phyloP scores from a whole-genome alignment of 2,888 invertebrate species.

The Pegoplata infirma region DNA sequence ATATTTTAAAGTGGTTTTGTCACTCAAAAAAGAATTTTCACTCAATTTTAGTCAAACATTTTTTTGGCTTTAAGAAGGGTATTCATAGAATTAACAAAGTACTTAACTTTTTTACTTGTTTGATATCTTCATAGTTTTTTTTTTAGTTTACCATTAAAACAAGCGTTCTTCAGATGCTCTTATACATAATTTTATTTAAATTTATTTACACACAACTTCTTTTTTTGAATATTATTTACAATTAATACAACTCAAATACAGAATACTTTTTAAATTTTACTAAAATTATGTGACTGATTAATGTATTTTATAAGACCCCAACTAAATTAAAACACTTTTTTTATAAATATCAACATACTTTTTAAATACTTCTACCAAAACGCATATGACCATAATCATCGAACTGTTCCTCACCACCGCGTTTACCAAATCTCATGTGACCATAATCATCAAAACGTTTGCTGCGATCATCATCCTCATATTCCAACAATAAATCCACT shows the following conservation, averaged over 20 bases:
- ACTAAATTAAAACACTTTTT: conserved; percentile 7
- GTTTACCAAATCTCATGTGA: conserved; percentile 83
- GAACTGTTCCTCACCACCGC: conserved; percentile 82
- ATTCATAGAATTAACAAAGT: too few species aligned
- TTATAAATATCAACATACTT: not conserved
- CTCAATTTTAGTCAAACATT: too few species aligned
- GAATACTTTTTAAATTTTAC: not conserved
- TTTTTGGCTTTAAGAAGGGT: too few species aligned
- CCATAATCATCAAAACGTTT: conserved; percentile 87
- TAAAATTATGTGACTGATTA: conserved; percentile 16
- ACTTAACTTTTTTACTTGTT: too few species aligned
- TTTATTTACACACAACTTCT: not conserved
- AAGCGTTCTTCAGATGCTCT: not conserved
- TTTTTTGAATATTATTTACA: conserved; percentile 11
- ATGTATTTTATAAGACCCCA: conserved; percentile 37
- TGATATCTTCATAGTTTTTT: too few species aligned
- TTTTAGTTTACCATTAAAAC: too few species aligned
- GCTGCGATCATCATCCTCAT: conserved; percentile 70
- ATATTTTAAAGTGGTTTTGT: too few species aligned
- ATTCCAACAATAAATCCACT: conserved; percentile 73
- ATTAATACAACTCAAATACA: not conserved
- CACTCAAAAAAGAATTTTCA: too few species aligned
- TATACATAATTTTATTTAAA: not conserved
- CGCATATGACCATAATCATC: conserved; percentile 88
- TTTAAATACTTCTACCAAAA: conserved; percentile 81